Evolutionary conservation across 2,888 invertebrate species (phyloP).

Genomic region (Mythimna impura): DNA sequence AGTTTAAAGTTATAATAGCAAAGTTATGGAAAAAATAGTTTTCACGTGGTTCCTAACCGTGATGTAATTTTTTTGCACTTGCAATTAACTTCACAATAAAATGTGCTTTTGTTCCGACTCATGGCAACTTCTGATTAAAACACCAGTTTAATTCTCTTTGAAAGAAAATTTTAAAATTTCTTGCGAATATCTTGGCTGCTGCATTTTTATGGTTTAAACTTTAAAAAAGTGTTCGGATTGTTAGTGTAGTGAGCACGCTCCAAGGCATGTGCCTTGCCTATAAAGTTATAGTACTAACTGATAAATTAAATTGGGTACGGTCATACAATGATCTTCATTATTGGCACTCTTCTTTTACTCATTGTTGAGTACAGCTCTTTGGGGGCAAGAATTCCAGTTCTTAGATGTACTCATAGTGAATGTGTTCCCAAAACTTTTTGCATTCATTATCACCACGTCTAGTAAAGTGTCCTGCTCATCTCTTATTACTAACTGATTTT

Average conservation of each 20-base stretch:
- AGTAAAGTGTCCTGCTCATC: too few species aligned
- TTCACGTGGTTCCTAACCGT: constrained; percentile 25
- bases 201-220: background rate
- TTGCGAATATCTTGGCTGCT: background rate
- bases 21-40: constrained; percentile 9
- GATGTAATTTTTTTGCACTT: constrained; percentile 19
- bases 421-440: too few species aligned
- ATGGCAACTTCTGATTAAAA: constrained; percentile 17
- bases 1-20: constrained; percentile 35
- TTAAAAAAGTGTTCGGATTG: background rate
- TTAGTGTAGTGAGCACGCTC: background rate
- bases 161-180: background rate
- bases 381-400: too few species aligned
- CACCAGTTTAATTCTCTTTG: constrained; percentile 1
- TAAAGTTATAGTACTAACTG: background rate
- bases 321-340: background rate
- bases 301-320: background rate
- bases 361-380: too few species aligned
- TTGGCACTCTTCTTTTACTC: too few species aligned
- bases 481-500: too few species aligned
- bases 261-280: background rate
- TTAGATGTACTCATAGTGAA: too few species aligned
- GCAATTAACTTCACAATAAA: constrained; percentile 43
- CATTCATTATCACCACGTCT: too few species aligned
- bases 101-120: constrained; percentile 13